Conservation (phyloP, 2,113 vertebrate genomes). For the Jaculus jaculus region DNA sequence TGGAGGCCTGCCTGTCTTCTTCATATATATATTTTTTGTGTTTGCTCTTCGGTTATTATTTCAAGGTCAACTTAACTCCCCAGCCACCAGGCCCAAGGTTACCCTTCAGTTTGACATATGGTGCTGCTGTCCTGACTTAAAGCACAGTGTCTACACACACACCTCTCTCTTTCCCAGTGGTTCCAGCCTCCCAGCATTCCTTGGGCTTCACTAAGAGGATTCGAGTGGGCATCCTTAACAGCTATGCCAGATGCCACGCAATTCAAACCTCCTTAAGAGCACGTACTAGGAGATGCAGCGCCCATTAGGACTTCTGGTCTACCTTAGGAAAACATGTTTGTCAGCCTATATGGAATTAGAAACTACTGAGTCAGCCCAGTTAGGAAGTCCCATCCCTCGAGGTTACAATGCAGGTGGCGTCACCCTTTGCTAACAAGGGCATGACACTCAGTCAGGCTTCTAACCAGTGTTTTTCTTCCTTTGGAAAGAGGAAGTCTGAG, state of each 20-base stretch:
- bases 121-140: background rate
- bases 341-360: background rate
- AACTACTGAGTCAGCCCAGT: background rate
- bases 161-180: background rate
- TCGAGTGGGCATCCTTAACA: background rate
- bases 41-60: slow-evolving; percentile 38
- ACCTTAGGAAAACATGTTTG: background rate
- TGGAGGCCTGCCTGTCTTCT: slow-evolving; percentile 25
- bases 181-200: background rate
- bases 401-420: background rate
- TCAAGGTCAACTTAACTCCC: slow-evolving; percentile 44
- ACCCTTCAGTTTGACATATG: background rate
- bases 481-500: background rate
- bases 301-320: no score
- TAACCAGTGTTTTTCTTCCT: background rate
- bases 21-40: rapidly evolving
- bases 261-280: background rate
- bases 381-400: background rate
- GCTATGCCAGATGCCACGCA: background rate
- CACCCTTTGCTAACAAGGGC: background rate
- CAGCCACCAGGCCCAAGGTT: background rate
- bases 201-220: background rate
- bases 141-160: rapidly evolving
- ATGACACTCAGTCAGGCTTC: background rate
- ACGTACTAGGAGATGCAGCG: background rate